These are phyloP conservation scores for Drosophila quadrilineata DNA, from an alignment of 1,140 invertebrate species.

Conservation along the genomic window DNA sequence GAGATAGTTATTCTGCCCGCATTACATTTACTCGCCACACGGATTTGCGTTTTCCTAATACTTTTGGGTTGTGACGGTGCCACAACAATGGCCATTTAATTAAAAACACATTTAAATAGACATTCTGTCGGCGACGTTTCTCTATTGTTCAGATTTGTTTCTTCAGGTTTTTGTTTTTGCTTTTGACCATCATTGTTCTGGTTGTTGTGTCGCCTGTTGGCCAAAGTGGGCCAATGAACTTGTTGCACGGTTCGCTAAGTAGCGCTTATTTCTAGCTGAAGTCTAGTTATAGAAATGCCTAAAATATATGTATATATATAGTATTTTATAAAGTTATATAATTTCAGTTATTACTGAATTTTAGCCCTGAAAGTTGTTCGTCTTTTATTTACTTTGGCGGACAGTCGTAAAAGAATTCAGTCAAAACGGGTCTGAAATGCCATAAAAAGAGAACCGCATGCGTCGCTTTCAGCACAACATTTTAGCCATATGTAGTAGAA, in stretches of 20 bases:
- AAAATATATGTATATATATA: too few species aligned
- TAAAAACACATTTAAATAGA: constrained; percentile 70
- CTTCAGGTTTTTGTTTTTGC: neutral
- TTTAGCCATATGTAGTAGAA: constrained; percentile 33
- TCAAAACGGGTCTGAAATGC: too few species aligned
- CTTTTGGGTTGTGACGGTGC: constrained; percentile 12
- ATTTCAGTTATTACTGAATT: too few species aligned
- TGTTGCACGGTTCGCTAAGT: constrained; percentile 44
- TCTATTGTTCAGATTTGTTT: neutral
- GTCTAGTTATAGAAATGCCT: too few species aligned
- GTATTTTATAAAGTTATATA: too few species aligned
- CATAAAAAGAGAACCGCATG: neutral
- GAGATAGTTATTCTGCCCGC: constrained; percentile 17
- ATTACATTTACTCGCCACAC: constrained; percentile 10
- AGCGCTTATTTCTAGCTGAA: too few species aligned
- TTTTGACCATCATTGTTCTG: constrained; percentile 30
- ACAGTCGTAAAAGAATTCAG: constrained; percentile 1
- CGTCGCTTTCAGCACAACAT: constrained; percentile 14
- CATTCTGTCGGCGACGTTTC: constrained; percentile 19
- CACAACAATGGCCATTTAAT: constrained; percentile 65
- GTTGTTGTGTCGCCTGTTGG: constrained; percentile 28
- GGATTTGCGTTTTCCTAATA: constrained; percentile 30
- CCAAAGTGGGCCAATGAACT: constrained; percentile 64
- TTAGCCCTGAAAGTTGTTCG: too few species aligned
- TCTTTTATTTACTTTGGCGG: constrained; percentile 37